These are phyloP conservation scores for Pantherophis vulpinus DNA, from an alignment of 2,797 vertebrate genomes.

Conservation along the genomic window DNA sequence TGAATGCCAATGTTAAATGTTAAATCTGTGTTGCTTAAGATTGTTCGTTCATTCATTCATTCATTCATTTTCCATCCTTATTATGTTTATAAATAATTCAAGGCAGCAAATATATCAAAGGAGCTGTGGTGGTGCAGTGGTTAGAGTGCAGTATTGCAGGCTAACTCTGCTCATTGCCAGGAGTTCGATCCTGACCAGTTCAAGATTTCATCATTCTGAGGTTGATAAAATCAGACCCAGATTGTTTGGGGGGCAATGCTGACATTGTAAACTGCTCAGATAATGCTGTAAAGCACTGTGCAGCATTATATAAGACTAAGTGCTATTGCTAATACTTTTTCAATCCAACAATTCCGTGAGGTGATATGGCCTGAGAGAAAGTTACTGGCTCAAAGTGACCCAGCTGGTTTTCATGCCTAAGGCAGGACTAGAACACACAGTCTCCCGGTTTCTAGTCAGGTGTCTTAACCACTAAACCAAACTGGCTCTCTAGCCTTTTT, in stretches of 20 bases:
- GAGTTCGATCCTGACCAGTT: background rate
- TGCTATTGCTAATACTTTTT: background rate
- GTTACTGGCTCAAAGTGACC: background rate
- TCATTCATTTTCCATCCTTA: background rate
- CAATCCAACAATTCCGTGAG: background rate
- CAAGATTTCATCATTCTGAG: background rate
- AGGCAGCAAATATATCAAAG: background rate
- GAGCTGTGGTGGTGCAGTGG: background rate
- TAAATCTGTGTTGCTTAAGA: background rate
- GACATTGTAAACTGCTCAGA: background rate
- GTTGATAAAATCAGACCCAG: background rate
- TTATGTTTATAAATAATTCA: background rate
- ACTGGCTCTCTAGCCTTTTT: background rate
- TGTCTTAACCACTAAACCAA: background rate
- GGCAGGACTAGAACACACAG: background rate
- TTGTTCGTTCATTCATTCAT: background rate
- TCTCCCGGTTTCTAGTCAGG: background rate
- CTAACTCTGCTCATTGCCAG: background rate
- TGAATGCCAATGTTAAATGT: background rate
- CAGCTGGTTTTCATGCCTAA: background rate
- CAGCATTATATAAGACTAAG: background rate
- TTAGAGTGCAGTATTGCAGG: background rate
- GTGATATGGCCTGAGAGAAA: background rate
- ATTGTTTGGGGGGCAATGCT: background rate
- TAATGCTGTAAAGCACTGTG: background rate